Evolutionary conservation across 2,797 vertebrate species (phyloP).

Genomic region (Crax fasciolata): DNA sequence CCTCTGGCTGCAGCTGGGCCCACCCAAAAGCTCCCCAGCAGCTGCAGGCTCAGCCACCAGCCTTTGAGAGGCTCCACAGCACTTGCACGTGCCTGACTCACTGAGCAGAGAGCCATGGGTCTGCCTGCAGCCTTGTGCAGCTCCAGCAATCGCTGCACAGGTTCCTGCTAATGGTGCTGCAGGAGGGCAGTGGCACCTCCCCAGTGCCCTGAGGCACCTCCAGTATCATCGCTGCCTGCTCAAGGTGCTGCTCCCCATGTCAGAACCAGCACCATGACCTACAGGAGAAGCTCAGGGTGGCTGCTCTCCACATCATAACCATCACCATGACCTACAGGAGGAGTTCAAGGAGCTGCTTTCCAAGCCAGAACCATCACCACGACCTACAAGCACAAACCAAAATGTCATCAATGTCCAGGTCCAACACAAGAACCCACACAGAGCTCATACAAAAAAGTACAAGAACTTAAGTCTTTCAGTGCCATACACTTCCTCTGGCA

Average conservation of each 20-base stretch:
- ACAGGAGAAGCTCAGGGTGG: background rate
- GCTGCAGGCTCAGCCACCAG: background rate
- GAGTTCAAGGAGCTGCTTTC: background rate
- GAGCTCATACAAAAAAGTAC: background rate
- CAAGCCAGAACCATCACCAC: background rate
- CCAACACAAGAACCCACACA: background rate
- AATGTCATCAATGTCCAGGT: background rate
- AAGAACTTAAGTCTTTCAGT: background rate
- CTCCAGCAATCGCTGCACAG: background rate
- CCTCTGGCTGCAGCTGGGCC: background rate
- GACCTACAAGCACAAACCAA: background rate
- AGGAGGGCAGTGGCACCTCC: background rate
- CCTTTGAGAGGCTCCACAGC: background rate
- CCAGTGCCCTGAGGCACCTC: background rate
- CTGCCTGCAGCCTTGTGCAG: background rate
- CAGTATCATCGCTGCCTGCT: background rate
- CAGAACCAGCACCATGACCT: background rate
- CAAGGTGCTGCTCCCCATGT: background rate
- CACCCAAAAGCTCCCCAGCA: background rate
- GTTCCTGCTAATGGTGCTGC: accelerated
- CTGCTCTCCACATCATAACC: background rate
- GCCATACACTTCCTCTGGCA: background rate
- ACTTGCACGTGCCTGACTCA: background rate
- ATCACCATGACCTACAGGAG: background rate
- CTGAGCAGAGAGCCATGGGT: background rate